These are phyloP conservation scores for Syngnathus typhle DNA, from an alignment of 2,113 vertebrate species.

Conservation along the genomic window DNA sequence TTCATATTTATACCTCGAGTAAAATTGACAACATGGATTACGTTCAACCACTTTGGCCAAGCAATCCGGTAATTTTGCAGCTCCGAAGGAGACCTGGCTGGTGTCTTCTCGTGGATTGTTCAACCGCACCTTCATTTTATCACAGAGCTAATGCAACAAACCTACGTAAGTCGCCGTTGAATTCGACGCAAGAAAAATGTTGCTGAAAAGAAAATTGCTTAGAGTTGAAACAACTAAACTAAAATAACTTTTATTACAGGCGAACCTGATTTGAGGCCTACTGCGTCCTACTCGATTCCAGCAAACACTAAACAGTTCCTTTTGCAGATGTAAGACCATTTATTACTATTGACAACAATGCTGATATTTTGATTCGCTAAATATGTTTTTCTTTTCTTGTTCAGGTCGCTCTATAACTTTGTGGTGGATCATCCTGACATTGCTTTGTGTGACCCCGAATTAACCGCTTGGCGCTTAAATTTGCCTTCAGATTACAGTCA, in stretches of 20 bases:
- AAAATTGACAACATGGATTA: neutral
- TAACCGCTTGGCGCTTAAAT: conserved; percentile 55
- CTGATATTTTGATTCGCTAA: neutral
- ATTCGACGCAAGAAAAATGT: neutral
- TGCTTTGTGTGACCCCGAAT: conserved; percentile 38
- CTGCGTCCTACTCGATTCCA: conserved; percentile 5
- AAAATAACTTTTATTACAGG: neutral
- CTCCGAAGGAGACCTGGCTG: too few relatives aligned
- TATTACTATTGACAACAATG: neutral
- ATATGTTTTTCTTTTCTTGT: neutral
- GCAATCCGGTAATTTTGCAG: neutral
- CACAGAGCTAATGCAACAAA: neutral
- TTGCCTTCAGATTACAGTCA: conserved; percentile 44
- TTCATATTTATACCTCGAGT: neutral
- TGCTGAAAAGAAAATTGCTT: neutral
- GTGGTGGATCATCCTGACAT: conserved; percentile 28
- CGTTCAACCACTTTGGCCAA: neutral
- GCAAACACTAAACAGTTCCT: conserved; percentile 19
- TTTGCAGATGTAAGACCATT: conserved; percentile 44
- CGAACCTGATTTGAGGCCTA: neutral
- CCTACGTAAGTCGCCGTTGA: neutral
- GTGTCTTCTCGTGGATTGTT: neutral
- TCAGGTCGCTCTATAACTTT: conserved; percentile 56
- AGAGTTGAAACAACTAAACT: neutral
- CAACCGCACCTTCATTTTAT: neutral